A percentile compares a stretch with the other conserved stretches of the same genome.
Evolutionary conservation across 2,113 vertebrate genomes (phyloP).

Genomic region (Cephalopterus ornatus): DNA sequence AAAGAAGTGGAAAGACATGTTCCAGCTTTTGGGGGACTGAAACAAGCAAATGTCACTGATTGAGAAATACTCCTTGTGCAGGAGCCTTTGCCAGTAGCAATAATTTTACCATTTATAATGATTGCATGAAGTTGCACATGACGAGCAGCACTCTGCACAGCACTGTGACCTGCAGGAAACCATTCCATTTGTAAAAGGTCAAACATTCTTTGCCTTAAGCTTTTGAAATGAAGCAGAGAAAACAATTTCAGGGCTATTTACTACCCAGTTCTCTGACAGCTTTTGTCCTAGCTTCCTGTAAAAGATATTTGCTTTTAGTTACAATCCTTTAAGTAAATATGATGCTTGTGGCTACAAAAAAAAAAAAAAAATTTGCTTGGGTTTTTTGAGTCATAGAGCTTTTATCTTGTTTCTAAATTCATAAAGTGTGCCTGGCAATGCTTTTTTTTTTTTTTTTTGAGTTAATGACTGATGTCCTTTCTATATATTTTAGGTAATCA

Average conservation of each 20-base stretch:
- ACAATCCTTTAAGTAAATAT: constrained; percentile 73
- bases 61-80: constrained; percentile 77
- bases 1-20: background rate
- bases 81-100: constrained; percentile 69
- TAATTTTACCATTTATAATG: constrained; percentile 76
- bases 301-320: constrained; percentile 71
- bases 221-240: constrained; percentile 75
- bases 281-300: constrained; percentile 70
- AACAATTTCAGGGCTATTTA: constrained; percentile 78
- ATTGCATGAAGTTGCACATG: constrained; percentile 75
- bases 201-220: constrained; percentile 71
- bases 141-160: constrained; percentile 74
- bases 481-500: constrained; percentile 39
- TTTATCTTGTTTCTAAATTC: constrained; percentile 70
- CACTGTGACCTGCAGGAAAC: constrained; percentile 72
- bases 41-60: constrained; percentile 70
- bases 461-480: constrained; percentile 38
- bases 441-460: constrained; percentile 10
- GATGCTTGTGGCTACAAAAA: constrained; percentile 61
- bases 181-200: constrained; percentile 77
- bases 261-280: constrained; percentile 62
- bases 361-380: constrained; percentile 49
- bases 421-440: constrained; percentile 45
- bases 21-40: constrained; percentile 73
- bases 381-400: constrained; percentile 67